A percentile compares a stretch with the other conserved stretches of the same genome.
Evolutionary conservation across 2,113 vertebrate species (phyloP).

Genomic region (Capricornis sumatraensis): DNA sequence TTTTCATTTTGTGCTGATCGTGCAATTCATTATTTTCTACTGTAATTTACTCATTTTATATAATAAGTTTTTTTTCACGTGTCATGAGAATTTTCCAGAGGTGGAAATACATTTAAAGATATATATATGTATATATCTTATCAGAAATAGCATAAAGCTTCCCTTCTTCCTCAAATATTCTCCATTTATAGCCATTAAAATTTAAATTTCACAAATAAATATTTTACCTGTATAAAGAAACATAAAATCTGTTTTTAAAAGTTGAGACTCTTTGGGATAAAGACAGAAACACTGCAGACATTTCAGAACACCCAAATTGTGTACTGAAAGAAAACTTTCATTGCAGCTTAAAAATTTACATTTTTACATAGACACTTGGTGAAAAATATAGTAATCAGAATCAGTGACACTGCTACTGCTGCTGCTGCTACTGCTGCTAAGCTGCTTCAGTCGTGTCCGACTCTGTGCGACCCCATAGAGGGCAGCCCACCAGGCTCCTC

Average conservation of each 20-base stretch:
- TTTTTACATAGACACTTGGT: neutral
- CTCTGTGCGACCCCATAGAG: too few relatives aligned
- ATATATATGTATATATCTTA: neutral
- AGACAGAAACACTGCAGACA: neutral
- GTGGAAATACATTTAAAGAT: neutral
- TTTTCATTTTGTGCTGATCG: neutral
- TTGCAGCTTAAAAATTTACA: neutral
- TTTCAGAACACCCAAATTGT: neutral
- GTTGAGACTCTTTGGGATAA: neutral
- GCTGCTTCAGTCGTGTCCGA: accelerated
- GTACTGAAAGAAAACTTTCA: neutral
- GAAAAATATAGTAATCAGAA: neutral
- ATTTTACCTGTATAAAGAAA: neutral
- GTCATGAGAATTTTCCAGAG: neutral
- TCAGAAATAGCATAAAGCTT: neutral
- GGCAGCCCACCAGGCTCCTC: too few relatives aligned
- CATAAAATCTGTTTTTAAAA: neutral
- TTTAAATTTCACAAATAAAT: neutral
- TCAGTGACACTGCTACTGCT: neutral
- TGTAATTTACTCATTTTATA: neutral
- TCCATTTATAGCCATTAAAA: neutral
- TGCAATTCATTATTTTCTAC: neutral
- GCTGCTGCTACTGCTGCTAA: too few relatives aligned
- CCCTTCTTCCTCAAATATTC: neutral
- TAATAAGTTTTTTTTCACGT: neutral